These are phyloP conservation scores for Pseudopleuronectes americanus DNA, from an alignment of 2,797 vertebrate genomes.

Conservation along the genomic window DNA sequence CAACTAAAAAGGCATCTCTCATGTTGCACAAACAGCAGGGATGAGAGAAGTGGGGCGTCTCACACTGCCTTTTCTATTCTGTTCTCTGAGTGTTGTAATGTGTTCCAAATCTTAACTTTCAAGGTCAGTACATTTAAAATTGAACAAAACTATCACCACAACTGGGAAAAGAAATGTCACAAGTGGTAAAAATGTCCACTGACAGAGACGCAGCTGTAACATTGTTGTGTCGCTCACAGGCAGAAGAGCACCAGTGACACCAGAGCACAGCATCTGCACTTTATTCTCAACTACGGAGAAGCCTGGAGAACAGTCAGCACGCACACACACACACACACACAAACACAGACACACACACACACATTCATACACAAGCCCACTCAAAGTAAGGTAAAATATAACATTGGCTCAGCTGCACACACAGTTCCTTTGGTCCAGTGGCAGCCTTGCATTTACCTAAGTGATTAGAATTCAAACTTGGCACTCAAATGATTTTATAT, in stretches of 20 bases:
- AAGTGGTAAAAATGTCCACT: slow-evolving; percentile 30
- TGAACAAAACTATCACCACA: slow-evolving; percentile 10
- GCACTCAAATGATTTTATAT: slow-evolving; percentile 39
- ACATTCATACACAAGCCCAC: background rate
- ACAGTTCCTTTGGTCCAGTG: slow-evolving; percentile 54
- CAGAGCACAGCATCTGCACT: slow-evolving; percentile 34
- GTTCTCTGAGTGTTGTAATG: background rate
- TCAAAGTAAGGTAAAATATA: slow-evolving; percentile 54
- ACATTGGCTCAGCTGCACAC: slow-evolving; percentile 56
- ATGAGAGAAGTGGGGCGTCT: background rate
- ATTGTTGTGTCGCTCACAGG: slow-evolving; percentile 22
- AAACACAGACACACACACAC: slow-evolving; percentile 18
- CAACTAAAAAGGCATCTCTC: slow-evolving; percentile 14
- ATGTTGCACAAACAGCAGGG: background rate
- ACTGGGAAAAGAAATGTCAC: slow-evolving; percentile 29
- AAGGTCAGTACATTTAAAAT: slow-evolving; percentile 26
- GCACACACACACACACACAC: background rate
- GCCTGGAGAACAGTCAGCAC: background rate
- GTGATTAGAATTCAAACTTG: slow-evolving; percentile 34
- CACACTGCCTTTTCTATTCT: background rate
- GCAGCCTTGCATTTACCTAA: slow-evolving; percentile 56
- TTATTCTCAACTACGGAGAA: slow-evolving; percentile 29
- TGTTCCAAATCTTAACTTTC: slow-evolving; percentile 4
- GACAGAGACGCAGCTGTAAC: slow-evolving; percentile 25
- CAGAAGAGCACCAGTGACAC: slow-evolving; percentile 42